phyloP scores from a whole-genome alignment of 2,113 vertebrate species.

The Probosciger aterrimus region DNA sequence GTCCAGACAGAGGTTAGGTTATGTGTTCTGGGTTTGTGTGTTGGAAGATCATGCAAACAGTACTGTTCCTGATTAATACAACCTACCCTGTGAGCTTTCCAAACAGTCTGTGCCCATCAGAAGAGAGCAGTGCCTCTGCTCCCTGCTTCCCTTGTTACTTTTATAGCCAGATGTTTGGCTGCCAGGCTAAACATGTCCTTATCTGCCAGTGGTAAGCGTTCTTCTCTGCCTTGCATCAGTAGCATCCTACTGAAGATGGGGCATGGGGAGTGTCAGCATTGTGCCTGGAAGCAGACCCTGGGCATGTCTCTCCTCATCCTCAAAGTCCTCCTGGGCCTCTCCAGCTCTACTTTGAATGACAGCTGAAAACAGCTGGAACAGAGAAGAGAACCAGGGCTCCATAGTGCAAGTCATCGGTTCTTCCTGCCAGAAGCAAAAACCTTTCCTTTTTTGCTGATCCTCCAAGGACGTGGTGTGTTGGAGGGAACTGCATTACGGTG shows the following conservation, averaged over 20 bases:
- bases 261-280: not conserved
- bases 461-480: not conserved
- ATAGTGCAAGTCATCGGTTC: not conserved
- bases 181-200: not conserved
- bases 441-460: not conserved
- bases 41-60: not conserved
- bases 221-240: not conserved
- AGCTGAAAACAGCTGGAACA: not conserved
- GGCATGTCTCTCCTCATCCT: not conserved
- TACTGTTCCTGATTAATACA: not conserved
- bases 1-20: not conserved
- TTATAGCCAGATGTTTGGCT: not conserved
- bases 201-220: not conserved
- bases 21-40: not conserved
- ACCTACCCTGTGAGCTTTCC: not conserved
- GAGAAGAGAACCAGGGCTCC: not conserved
- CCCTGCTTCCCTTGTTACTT: not conserved
- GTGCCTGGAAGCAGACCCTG: not conserved
- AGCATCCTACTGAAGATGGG: not conserved
- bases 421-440: not conserved
- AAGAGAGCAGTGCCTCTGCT: not conserved
- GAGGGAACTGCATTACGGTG: not conserved
- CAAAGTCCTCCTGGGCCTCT: not conserved
- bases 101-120: not conserved
- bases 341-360: not conserved